A percentile compares a stretch with the other conserved stretches of the same genome.
Evolutionary conservation across 2,797 vertebrate species (phyloP).

Genomic region (Rhinophrynus dorsalis): DNA sequence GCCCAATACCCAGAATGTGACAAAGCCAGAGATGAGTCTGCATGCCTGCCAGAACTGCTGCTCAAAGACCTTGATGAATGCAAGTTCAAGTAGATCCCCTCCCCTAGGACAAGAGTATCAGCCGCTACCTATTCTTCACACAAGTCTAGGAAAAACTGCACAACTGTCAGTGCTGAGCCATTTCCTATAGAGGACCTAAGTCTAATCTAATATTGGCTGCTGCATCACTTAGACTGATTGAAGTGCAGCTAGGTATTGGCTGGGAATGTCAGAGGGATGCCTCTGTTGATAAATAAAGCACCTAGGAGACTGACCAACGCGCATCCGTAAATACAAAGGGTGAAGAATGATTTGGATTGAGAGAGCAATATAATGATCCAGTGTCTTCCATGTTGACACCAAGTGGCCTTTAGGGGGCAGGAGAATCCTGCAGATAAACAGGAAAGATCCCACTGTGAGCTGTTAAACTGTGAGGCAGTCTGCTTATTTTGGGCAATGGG

Average conservation of each 20-base stretch:
- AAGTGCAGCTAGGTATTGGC: conserved; percentile 74
- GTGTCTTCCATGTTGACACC: conserved; percentile 52
- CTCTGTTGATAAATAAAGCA: conserved; percentile 77
- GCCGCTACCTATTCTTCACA: conserved; percentile 59
- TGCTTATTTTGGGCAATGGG: neutral
- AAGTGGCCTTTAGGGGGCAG: conserved; percentile 98
- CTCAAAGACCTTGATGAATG: conserved; percentile 63
- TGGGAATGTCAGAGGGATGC: conserved; percentile 70
- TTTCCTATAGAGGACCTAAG: conserved; percentile 55
- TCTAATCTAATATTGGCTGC: conserved; percentile 62
- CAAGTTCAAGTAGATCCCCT: conserved; percentile 60
- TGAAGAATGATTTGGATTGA: conserved; percentile 47
- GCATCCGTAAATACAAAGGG: conserved; percentile 70
- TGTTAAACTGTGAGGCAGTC: conserved; percentile 3
- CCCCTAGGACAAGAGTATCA: conserved; percentile 58
- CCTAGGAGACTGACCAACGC: conserved; percentile 70
- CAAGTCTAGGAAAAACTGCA: conserved; percentile 60
- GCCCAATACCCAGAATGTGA: conserved; percentile 62
- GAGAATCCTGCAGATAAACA: conserved; percentile 88
- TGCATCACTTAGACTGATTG: conserved; percentile 66
- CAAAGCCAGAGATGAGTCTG: conserved; percentile 63
- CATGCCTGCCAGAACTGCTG: conserved; percentile 27
- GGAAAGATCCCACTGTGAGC: neutral
- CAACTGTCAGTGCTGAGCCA: conserved; percentile 57
- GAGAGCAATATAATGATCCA: conserved; percentile 53